Evolutionary conservation across 2,797 vertebrate genomes (phyloP), one percentile per base, ranked within the genome.

Genomic region (Channallabes apus): DNA sequence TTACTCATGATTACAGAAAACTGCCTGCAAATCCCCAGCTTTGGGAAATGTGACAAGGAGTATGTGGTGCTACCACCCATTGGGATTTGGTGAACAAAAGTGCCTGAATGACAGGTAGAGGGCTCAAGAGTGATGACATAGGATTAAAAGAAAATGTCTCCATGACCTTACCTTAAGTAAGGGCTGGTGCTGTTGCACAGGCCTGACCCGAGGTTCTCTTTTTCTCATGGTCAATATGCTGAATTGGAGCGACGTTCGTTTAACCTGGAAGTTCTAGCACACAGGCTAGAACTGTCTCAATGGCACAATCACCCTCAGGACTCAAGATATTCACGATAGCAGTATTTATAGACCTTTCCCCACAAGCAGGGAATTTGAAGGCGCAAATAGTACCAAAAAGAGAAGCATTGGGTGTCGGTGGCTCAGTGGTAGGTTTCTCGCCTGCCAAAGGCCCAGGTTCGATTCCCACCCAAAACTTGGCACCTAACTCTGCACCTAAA

Each of bases 121-220:
- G 92, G 91, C 89, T 88, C 72, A 88, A 68, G 35, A 38, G 20
- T 61, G 58, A 41, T 88, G 91, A 91, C 91, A 86, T 90, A 9
- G 4, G 90, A 88, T 92, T 91, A 91, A 93, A 93, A 92, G 85
- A 92, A 92, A 91, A 93, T 92, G 91, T 83, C 87, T 90, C 67
- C 17, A 41, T 83, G 87, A 87, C 91, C 91, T 86, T 89, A 85
- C 83, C 85, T 79, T 88, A 32, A 24, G 62, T 6, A 12, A 61
- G 76, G 27, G 15, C 29, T 88, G 20, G 73, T 73, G 77, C 85
- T 77, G 88, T 90, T 84, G 67, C 54, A 67, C 61, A 38, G 29
- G 22, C 61, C 69, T 82, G 79, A 79, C 82, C 85, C 59, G 32
- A 18, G 11, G 18, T 22, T 71, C 68, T 41, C 8, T 41, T 46